These are phyloP conservation scores for Malurus alboscapulatus DNA, from an alignment of 2,113 vertebrate genomes.

Conservation along the genomic window DNA sequence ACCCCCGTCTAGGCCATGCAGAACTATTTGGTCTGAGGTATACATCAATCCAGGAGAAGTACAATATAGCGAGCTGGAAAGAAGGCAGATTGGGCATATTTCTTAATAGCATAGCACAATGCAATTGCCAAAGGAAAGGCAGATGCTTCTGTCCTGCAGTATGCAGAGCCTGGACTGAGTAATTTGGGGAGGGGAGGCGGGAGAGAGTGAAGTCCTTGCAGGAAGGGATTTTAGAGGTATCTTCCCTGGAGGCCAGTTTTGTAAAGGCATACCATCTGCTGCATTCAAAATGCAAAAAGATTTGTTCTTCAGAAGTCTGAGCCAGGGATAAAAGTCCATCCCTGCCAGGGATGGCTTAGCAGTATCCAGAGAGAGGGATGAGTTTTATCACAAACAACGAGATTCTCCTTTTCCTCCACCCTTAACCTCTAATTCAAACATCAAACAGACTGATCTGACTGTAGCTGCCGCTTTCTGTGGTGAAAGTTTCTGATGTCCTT, in stretches of 20 bases:
- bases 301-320: conserved; percentile 69
- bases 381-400: conserved; percentile 57
- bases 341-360: conserved; percentile 64
- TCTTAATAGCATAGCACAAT: conserved; percentile 61
- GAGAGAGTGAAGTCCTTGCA: conserved; percentile 46
- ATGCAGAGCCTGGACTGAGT: conserved; percentile 39
- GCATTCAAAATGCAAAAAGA: conserved; percentile 68
- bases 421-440: conserved; percentile 67
- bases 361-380: conserved; percentile 58
- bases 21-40: conserved; percentile 65
- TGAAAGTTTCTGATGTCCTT: conserved; percentile 59
- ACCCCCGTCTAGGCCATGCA: conserved; percentile 37
- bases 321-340: conserved; percentile 69
- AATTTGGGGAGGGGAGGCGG: not conserved
- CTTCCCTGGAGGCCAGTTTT: conserved; percentile 57
- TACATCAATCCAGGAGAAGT: conserved; percentile 49
- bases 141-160: conserved; percentile 55
- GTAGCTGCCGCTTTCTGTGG: conserved; percentile 23
- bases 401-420: conserved; percentile 43
- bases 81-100: conserved; percentile 57
- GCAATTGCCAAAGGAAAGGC: conserved; percentile 63
- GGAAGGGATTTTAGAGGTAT: conserved; percentile 56
- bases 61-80: conserved; percentile 49
- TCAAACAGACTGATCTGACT: conserved; percentile 58
- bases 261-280: conserved; percentile 67